Base-by-base conservation (phyloP, 1,140 invertebrate species). In the Cherax destructor region DNA sequence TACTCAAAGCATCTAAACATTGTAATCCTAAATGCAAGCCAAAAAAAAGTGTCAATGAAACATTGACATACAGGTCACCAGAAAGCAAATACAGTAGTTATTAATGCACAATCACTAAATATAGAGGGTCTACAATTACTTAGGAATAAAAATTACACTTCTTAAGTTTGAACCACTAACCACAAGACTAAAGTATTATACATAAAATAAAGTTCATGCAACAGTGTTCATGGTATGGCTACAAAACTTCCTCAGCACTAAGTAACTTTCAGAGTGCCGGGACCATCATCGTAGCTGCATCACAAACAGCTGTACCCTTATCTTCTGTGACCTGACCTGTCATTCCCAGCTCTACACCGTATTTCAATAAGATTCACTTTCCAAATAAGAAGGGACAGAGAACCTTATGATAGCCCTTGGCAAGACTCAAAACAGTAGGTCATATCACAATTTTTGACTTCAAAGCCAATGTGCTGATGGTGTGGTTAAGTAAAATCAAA, bases 1-100 rank as follows among this genome's bases (percentile, higher is more conserved):
- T 91, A 91, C 88, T 88, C 50, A 89, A 41, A 74, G 86, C 85
- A 91, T 83, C 90, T 92, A 93, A 92, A 89, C 86, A 92, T 88
- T 90, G 24, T 93, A 89, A 92, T 92, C 83, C 83, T 93, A 77
- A 86, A 18, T 89, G 56, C 61, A 87, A 74, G 91, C 92, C 92
- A 69, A 79, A 83, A 87, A 69, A 80, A 79, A 88, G 86, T 81
- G 86, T 81, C 83, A 93, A 79, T 91, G 79, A 30, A 47, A 91
- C 88, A 83, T 18, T 69, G 83, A 83, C 74, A 85, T 65, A 85
- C 76, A 85, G 83, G 76, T 86, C 72, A 79, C 74, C 83, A 85
- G 41, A 77, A 85, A 83, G 79, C 74, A 81, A 89, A 81, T 76
- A 41, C 30, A 41, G 30, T 41, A 83, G 61, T 65, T 88, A 59